Conservation (phyloP, 2,797 vertebrate genomes). For the Otus scops region DNA sequence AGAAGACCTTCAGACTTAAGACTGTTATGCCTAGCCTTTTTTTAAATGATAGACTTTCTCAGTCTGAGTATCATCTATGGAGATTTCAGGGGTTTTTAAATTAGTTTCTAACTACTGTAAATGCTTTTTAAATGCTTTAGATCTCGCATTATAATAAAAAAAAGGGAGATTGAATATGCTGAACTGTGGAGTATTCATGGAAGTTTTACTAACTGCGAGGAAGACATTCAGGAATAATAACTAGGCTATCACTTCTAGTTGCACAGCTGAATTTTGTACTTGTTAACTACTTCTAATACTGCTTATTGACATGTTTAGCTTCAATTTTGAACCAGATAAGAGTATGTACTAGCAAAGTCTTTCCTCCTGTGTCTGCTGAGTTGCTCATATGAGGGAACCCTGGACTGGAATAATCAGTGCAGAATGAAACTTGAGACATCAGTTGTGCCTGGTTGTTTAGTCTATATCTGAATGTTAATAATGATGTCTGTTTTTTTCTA, state of each 20-base stretch:
- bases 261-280: neutral
- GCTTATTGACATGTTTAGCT: neutral
- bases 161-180: neutral
- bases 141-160: neutral
- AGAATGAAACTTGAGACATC: neutral
- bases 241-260: neutral
- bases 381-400: neutral
- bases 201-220: neutral
- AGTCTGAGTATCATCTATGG: rapidly evolving
- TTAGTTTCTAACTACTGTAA: neutral
- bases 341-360: neutral
- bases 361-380: neutral
- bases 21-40: neutral
- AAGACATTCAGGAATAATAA: neutral
- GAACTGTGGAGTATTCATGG: neutral
- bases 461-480: neutral
- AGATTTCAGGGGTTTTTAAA: neutral
- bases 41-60: neutral
- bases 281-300: neutral
- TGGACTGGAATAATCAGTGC: neutral
- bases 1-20: neutral
- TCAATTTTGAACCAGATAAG: neutral
- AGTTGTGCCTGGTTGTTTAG: neutral
- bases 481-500: neutral
- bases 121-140: neutral